Conservation (phyloP, 2,113 vertebrate species). For the Aspidoscelis tigris region DNA sequence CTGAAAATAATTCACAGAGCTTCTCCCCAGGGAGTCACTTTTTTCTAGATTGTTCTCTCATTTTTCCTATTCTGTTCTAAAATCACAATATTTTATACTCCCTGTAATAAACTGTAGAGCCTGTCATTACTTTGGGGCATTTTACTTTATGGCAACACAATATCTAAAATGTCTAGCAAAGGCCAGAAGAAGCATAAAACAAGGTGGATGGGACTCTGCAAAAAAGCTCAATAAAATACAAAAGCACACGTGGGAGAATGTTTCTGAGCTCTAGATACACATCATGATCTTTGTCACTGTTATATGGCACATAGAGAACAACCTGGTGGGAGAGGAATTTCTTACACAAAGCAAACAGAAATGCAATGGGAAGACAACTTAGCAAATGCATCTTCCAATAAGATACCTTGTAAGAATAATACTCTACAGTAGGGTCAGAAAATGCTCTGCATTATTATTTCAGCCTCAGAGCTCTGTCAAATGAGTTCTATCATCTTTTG, state of each 20-base stretch:
- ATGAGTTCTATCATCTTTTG: not conserved
- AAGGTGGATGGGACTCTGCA: conserved; percentile 19
- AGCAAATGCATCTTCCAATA: not conserved
- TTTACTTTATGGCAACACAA: conserved; percentile 59
- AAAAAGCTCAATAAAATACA: conserved; percentile 35
- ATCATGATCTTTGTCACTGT: conserved; percentile 6
- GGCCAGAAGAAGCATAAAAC: conserved; percentile 53
- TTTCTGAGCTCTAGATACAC: conserved; percentile 12
- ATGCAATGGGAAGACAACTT: not conserved
- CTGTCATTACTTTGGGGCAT: conserved; percentile 55
- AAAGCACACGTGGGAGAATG: not conserved
- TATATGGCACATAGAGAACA: not conserved
- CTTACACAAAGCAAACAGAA: not conserved
- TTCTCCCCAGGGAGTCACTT: conserved; percentile 31
- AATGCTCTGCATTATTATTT: conserved; percentile 1
- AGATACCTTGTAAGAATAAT: not conserved
- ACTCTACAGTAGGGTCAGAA: not conserved
- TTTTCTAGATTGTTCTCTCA: conserved; percentile 45
- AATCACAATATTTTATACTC: conserved; percentile 50
- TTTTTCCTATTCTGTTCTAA: conserved; percentile 59
- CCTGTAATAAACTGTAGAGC: conserved; percentile 53
- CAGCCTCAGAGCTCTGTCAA: not conserved
- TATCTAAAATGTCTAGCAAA: conserved; percentile 59
- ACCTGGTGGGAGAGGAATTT: not conserved
- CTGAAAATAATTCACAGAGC: conserved; percentile 52